Evolutionary conservation across 2,888 invertebrate genomes (phyloP).

Genomic region (Xanthorhoe spadicearia): DNA sequence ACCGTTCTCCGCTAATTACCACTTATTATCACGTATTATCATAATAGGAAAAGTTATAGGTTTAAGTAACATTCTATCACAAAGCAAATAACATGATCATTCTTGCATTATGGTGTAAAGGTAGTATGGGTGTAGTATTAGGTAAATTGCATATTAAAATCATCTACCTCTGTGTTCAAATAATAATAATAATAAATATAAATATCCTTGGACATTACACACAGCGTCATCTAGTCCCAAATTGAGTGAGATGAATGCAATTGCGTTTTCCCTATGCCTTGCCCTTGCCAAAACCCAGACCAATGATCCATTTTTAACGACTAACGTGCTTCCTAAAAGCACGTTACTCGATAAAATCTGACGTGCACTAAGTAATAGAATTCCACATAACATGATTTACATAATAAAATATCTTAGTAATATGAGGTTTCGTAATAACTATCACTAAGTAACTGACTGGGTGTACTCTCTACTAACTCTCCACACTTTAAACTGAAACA

Average conservation of each 20-base stretch:
- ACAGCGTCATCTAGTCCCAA: no score
- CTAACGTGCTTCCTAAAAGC: no score
- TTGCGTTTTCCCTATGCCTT: neutral
- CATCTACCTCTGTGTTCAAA: neutral
- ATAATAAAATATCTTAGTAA: slow-evolving; percentile 4
- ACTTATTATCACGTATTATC: slow-evolving; percentile 59
- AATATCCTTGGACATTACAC: no score
- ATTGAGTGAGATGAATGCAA: neutral
- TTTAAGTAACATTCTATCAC: slow-evolving; percentile 13
- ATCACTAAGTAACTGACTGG: neutral
- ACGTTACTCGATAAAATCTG: neutral
- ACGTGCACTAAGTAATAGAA: neutral
- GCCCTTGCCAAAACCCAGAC: no score
- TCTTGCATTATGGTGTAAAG: neutral
- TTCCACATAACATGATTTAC: neutral
- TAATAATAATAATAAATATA: no score
- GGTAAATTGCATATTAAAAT: neutral
- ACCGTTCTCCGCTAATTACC: slow-evolving; percentile 66
- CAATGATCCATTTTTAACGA: no score
- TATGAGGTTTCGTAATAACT: slow-evolving; percentile 4
- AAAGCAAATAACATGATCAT: neutral
- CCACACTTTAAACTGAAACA: slow-evolving; percentile 22
- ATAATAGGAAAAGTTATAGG: slow-evolving; percentile 47
- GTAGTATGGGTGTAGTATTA: no score
- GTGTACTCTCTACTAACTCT: slow-evolving; percentile 12